These are phyloP conservation scores for zebrafish (Danio rerio) DNA, from an alignment of 2,113 vertebrate species.

Conservation along the genomic window GRCz12tu NC_133176.1:42469501-42470000, in stretches of 20 bases:
- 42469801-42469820: too few species aligned
- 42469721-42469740: neutral
- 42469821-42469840: too few species aligned
- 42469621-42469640: constrained; percentile 15
- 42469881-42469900: too few species aligned
- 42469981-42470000: too few species aligned
- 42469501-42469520: constrained; percentile 34
- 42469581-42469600: constrained; percentile 11
- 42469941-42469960: too few species aligned
- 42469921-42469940: too few species aligned
- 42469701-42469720: neutral
- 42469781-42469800: too few species aligned
- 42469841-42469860: too few species aligned
- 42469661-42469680: neutral
- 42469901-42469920: too few species aligned
- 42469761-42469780: too few species aligned
- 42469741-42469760: neutral
- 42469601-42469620: constrained; percentile 2
- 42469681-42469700: neutral
- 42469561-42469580: constrained; percentile 37
- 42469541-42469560: constrained; percentile 53
- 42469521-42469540: constrained; percentile 38
- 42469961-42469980: too few species aligned
- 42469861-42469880: too few species aligned
- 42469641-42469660: neutral